These are phyloP conservation scores for Oryzias sinensis DNA, from an alignment of 2,797 vertebrate genomes.

Conservation along the genomic window DNA sequence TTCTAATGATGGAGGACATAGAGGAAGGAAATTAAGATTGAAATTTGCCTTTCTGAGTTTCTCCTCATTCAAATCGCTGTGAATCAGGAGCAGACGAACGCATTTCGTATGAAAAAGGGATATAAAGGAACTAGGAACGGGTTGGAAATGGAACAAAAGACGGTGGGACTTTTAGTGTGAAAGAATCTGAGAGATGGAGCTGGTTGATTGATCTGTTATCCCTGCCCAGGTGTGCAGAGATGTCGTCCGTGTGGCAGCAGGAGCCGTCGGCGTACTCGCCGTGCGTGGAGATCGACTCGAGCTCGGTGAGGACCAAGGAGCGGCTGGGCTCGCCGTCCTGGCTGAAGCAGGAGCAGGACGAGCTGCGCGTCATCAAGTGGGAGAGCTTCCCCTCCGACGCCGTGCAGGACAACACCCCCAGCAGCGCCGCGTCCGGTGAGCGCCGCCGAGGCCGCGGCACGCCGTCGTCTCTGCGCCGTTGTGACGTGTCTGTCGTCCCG, in stretches of 20 bases:
- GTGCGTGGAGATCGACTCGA: conserved; percentile 76
- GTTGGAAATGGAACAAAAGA: too few species aligned
- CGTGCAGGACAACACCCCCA: conserved; percentile 77
- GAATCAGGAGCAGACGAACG: too few species aligned
- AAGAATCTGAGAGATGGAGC: too few species aligned
- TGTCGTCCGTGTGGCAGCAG: conserved; percentile 73
- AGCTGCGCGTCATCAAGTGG: conserved; percentile 71
- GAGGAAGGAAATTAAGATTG: too few species aligned
- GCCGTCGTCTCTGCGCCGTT: not conserved
- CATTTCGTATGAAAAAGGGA: too few species aligned
- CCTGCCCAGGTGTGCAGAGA: conserved; percentile 40
- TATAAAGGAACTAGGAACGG: too few species aligned
- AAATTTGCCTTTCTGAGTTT: too few species aligned
- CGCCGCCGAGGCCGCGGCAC: not conserved
- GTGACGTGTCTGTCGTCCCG: conserved; percentile 12
- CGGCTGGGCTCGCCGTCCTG: conserved; percentile 61
- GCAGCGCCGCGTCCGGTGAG: conserved; percentile 75
- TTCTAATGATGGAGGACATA: too few species aligned
- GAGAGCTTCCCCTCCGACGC: conserved; percentile 64
- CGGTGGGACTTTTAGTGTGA: too few species aligned
- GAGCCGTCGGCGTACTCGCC: conserved; percentile 65
- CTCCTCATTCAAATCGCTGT: too few species aligned
- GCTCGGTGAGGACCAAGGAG: conserved; percentile 70
- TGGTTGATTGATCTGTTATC: too few species aligned
- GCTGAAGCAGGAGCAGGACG: conserved; percentile 75